Conservation (phyloP, 2,888 invertebrate genomes). For the Agrotis segetum region DNA sequence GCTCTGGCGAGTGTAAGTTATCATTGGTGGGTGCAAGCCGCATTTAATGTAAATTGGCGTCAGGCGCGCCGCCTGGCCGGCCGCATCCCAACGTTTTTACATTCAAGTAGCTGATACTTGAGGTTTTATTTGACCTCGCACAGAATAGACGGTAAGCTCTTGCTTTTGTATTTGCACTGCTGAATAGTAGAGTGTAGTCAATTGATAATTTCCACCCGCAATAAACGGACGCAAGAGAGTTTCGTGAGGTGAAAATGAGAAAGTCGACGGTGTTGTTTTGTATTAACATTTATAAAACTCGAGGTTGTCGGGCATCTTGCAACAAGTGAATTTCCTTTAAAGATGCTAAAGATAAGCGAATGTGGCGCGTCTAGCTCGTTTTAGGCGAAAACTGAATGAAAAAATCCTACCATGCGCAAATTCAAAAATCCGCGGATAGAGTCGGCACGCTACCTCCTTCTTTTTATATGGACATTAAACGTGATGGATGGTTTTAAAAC, state of each 20-base stretch:
- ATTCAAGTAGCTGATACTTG: conserved; percentile 87
- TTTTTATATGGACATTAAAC: conserved; percentile 89
- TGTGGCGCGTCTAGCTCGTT: conserved; percentile 41
- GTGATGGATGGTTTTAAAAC: conserved; percentile 91
- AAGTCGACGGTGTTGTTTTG: conserved; percentile 73
- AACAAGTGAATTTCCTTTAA: conserved; percentile 75
- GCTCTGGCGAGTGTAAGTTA: conserved; percentile 81
- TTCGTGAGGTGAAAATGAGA: conserved; percentile 78
- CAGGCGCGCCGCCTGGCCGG: conserved; percentile 75
- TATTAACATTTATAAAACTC: conserved; percentile 76
- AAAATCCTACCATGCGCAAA: conserved; percentile 71
- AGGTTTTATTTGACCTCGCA: conserved; percentile 83
- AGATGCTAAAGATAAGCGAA: conserved; percentile 64
- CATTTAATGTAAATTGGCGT: conserved; percentile 89
- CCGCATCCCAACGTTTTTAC: conserved; percentile 86
- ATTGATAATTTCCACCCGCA: conserved; percentile 79
- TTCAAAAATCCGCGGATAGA: conserved; percentile 78
- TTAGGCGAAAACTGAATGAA: conserved; percentile 58
- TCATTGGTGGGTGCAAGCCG: conserved; percentile 84
- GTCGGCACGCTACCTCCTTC: conserved; percentile 83
- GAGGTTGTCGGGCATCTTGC: conserved; percentile 70
- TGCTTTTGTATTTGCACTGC: conserved; percentile 82
- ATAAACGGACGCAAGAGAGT: conserved; percentile 74
- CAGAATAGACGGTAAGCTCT: conserved; percentile 81
- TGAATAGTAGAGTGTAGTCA: conserved; percentile 81